A percentile compares a stretch with the other conserved stretches of the same genome.
These are phyloP conservation scores for Neodiprion lecontei DNA, from an alignment of 1,140 invertebrate genomes.

Conservation along the genomic window DNA sequence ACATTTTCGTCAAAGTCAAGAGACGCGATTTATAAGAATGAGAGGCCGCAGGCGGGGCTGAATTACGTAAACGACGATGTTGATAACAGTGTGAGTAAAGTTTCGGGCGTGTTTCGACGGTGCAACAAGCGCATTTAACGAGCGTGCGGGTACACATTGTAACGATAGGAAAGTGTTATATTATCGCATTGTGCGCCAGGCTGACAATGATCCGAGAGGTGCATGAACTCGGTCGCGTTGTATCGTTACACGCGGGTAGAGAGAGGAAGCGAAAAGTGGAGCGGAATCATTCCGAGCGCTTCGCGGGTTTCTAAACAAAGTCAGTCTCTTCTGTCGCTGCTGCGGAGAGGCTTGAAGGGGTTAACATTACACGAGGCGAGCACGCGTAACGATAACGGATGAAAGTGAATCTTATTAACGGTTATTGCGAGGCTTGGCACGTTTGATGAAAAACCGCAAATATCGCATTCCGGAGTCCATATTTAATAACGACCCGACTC, in stretches of 20 bases:
- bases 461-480: too few relatives aligned
- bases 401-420: background rate
- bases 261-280: constrained; percentile 6
- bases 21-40: too few relatives aligned
- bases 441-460: too few relatives aligned
- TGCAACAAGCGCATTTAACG: background rate
- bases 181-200: background rate
- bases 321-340: background rate
- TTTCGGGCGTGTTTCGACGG: too few relatives aligned
- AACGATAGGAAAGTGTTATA: background rate
- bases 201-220: background rate
- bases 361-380: background rate
- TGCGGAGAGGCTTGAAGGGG: too few relatives aligned
- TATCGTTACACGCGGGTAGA: background rate
- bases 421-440: too few relatives aligned
- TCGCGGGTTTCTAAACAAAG: constrained; percentile 1
- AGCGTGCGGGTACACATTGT: background rate
- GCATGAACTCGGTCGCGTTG: background rate
- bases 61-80: too few relatives aligned
- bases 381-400: background rate
- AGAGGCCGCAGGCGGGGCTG: too few relatives aligned
- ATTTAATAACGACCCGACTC: too few relatives aligned
- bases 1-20: too few relatives aligned
- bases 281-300: background rate
- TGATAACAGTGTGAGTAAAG: too few relatives aligned